A percentile compares a stretch with the other conserved stretches of the same genome.
Evolutionary conservation across 2,113 vertebrate species (phyloP).

Genomic region (Mus pahari): DNA sequence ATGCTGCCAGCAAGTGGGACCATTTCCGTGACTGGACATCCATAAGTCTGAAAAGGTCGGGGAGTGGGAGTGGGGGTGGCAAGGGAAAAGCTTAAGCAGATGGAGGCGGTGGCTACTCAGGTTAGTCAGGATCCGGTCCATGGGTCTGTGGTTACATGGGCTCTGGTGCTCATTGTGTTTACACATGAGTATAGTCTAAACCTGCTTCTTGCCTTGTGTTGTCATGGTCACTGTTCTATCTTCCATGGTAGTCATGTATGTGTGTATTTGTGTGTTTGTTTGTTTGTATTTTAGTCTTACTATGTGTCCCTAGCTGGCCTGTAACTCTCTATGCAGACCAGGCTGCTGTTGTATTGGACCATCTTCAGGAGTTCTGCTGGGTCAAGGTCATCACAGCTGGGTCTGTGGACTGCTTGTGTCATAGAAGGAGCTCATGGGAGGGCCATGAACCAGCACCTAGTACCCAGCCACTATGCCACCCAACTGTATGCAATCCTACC

Average conservation of each 20-base stretch:
- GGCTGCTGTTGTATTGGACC: neutral
- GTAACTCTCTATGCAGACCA: no score
- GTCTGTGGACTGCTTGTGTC: no score
- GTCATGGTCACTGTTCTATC: neutral
- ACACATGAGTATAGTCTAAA: neutral
- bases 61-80: no score
- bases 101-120: neutral
- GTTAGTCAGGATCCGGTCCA: neutral
- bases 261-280: no score
- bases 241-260: no score
- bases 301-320: neutral
- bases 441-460: neutral
- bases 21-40: neutral
- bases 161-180: neutral
- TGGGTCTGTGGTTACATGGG: neutral
- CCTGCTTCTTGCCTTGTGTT: neutral
- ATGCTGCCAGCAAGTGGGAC: neutral
- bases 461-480: neutral
- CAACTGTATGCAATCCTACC: neutral
- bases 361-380: neutral
- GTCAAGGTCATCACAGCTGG: neutral
- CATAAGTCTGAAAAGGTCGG: neutral
- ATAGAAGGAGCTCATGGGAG: neutral
- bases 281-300: neutral
- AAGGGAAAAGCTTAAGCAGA: neutral